Evolutionary conservation across 2,888 invertebrate species (phyloP), one percentile per base, ranked within the genome.

Genomic region (Xestoiulus laeticollis): DNA sequence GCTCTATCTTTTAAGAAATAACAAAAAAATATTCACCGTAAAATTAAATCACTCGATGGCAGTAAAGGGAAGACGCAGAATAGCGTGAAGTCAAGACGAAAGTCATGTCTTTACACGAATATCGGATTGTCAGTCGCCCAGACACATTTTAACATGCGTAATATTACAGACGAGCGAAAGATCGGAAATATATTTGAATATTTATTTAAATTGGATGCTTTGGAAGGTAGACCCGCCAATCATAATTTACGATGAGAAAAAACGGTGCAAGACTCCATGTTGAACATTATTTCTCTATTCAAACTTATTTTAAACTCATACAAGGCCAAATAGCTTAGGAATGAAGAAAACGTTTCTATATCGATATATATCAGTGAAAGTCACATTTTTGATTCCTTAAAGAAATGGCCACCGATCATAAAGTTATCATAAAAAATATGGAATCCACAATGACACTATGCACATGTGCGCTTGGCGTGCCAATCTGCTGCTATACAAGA

Each of bases 181-280:
- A 78, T 78, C 78, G 78, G 78, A 78, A 78, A 78, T 30, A 78
- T 78, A 30, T 78, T 26, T 78, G 78, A 78, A 78, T 30, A 78
- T 78, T 78, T 78, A 78, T 78, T 78, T 14, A 78, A 78, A 78
- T 78, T 78, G 78, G 30, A 78, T 30, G 78, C 26, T 14, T 26
- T 78, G 78, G 30, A 12, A 78, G 78, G 78, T 14, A 78, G 30
- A 14, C 78, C 26, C 78, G 78, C 30, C 78, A 78, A 78, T 78
- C 78, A 78, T 30, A 78, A 78, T 30, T 78, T 78, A 30, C 30
- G 26, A 26, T 10, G 8, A 12, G 26, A 22, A 14, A 14, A 78
- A 30, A 78, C 2, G 30, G 30, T 3, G 4, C 78, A 26, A 30
- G 78, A 78, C 30, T 78, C 30, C 30, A 78, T 30, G 78, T 78